Conservation (phyloP, 2,888 invertebrate genomes). For the Nasonia oneida region DNA sequence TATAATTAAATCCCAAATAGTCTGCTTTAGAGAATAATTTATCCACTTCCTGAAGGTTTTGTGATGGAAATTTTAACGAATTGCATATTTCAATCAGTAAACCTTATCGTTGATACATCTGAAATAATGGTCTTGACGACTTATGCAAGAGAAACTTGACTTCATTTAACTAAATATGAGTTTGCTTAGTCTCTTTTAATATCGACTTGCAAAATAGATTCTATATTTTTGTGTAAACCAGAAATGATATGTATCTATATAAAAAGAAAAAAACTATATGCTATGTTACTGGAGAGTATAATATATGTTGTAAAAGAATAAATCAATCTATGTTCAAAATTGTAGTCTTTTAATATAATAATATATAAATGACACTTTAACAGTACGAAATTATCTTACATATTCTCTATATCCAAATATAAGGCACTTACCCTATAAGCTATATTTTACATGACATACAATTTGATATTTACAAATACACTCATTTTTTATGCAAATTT, state of each 20-base stretch:
- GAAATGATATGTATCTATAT: slow-evolving; percentile 73
- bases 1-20: neutral
- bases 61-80: slow-evolving; percentile 45
- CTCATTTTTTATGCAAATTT: neutral
- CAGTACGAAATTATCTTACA: slow-evolving; percentile 39
- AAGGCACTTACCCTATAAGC: slow-evolving; percentile 22
- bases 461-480: slow-evolving; percentile 19
- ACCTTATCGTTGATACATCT: slow-evolving; percentile 19
- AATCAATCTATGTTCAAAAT: slow-evolving; percentile 77
- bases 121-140: slow-evolving; percentile 30
- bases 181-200: slow-evolving; percentile 72
- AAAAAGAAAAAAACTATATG: slow-evolving; percentile 75
- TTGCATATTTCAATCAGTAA: slow-evolving; percentile 37
- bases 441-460: neutral
- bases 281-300: slow-evolving; percentile 77
- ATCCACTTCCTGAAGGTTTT: slow-evolving; percentile 40
- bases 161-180: slow-evolving; percentile 62
- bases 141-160: slow-evolving; percentile 52
- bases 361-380: slow-evolving; percentile 36
- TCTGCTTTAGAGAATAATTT: slow-evolving; percentile 22
- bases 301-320: slow-evolving; percentile 78
- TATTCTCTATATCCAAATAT: neutral
- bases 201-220: slow-evolving; percentile 74
- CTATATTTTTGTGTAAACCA: slow-evolving; percentile 78
- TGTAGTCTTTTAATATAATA: slow-evolving; percentile 55